Evolutionary conservation across 2,888 invertebrate genomes (phyloP).

Genomic region (Meiosimyza decipiens): DNA sequence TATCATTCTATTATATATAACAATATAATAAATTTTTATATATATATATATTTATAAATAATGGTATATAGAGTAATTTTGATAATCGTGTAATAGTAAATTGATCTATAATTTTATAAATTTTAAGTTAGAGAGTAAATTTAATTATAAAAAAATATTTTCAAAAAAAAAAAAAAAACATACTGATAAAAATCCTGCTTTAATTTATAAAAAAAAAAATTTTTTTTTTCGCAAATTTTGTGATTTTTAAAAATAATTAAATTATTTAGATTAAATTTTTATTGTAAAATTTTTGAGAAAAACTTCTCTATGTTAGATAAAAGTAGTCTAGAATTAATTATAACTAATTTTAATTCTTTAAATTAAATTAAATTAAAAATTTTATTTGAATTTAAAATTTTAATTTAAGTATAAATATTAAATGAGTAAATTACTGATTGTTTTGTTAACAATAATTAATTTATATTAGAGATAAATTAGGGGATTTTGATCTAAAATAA

Average conservation of each 20-base stretch:
- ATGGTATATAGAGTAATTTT: neutral
- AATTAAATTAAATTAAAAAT: slow-evolving; percentile 27
- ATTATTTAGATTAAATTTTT: too few relatives aligned
- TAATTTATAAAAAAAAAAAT: neutral
- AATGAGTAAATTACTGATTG: slow-evolving; percentile 21
- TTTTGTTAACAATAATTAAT: slow-evolving; percentile 36
- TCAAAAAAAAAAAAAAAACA: too few relatives aligned
- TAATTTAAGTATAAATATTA: neutral
- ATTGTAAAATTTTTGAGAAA: slow-evolving; percentile 41
- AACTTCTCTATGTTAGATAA: too few relatives aligned
- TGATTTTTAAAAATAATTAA: slow-evolving; percentile 36
- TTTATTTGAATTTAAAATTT: too few relatives aligned
- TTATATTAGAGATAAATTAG: too few relatives aligned
- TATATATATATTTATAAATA: slow-evolving; percentile 36
- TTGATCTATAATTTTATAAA: too few relatives aligned
- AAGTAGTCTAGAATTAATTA: slow-evolving; percentile 43
- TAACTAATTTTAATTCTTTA: slow-evolving; percentile 51
- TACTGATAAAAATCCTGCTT: too few relatives aligned
- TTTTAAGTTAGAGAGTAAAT: too few relatives aligned
- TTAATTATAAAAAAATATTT: too few relatives aligned
- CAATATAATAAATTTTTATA: slow-evolving; percentile 32
- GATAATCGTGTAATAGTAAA: too few relatives aligned
- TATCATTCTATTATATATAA: slow-evolving; percentile 35
- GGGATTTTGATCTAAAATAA: too few relatives aligned
- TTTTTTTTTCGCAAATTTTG: neutral